These are phyloP conservation scores for Doryteuthis pealeii DNA, from an alignment of 1,140 invertebrate genomes.

Conservation along the genomic window DNA sequence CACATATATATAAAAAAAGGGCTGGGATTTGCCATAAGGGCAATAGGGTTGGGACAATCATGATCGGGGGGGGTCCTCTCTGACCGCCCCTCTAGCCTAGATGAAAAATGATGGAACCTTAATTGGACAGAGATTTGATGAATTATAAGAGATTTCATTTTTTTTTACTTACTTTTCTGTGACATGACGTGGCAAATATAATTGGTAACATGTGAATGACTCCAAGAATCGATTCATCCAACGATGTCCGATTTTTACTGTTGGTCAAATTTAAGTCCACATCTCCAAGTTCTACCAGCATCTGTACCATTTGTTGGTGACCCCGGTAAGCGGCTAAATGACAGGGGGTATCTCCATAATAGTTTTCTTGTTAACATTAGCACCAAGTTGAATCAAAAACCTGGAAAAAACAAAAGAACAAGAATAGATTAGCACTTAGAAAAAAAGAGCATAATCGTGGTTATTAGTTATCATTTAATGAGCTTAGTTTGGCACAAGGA, in stretches of 20 bases:
- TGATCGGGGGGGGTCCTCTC: too few species aligned
- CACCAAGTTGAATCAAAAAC: slow-evolving; percentile 34
- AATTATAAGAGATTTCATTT: too few species aligned
- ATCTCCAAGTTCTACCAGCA: slow-evolving; percentile 33
- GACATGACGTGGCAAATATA: not conserved
- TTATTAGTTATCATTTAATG: too few species aligned
- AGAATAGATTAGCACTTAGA: too few species aligned
- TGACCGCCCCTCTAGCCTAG: too few species aligned
- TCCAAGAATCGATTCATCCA: slow-evolving; percentile 35
- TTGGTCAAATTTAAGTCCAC: slow-evolving; percentile 37
- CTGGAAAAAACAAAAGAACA: slow-evolving; percentile 24
- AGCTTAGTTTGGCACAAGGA: too few species aligned
- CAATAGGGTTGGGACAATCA: too few species aligned
- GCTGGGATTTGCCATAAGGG: too few species aligned
- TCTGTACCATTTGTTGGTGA: slow-evolving; percentile 33
- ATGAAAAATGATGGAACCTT: too few species aligned
- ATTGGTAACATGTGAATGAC: slow-evolving; percentile 22
- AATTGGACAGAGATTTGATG: too few species aligned
- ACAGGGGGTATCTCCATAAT: slow-evolving; percentile 44
- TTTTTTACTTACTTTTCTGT: not conserved
- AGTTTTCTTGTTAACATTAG: slow-evolving; percentile 41
- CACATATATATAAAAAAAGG: too few species aligned
- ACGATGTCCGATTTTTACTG: slow-evolving; percentile 30
- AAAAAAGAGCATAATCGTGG: too few species aligned
- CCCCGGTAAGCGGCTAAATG: slow-evolving; percentile 51